Conservation (phyloP, 2,797 vertebrate species). For the Liparis tanakae region DNA sequence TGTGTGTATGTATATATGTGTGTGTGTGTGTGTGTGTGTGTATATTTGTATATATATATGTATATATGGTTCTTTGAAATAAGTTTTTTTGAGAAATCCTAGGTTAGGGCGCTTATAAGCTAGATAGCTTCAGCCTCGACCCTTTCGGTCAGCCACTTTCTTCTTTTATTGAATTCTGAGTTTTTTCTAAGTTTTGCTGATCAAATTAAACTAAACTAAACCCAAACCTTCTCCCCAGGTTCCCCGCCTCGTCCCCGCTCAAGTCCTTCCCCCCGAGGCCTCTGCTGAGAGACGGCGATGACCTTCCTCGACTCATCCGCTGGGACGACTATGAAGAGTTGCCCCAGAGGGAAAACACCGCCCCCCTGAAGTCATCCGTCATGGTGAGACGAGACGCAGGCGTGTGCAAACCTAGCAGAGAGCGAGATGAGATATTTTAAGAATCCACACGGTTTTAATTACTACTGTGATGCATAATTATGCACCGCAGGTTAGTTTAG, state of each 20-base stretch:
- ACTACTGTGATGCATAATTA: not conserved
- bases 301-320: slow-evolving; percentile 88
- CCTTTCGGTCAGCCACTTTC: too few species aligned
- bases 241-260: slow-evolving; percentile 90
- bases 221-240: slow-evolving; percentile 49
- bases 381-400: slow-evolving; percentile 59
- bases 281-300: slow-evolving; percentile 67
- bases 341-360: slow-evolving; percentile 76
- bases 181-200: too few species aligned
- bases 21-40: too few species aligned
- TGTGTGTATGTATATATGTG: too few species aligned
- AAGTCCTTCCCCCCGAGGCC: slow-evolving; percentile 89
- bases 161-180: too few species aligned
- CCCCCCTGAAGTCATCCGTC: slow-evolving; percentile 81
- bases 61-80: too few species aligned
- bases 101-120: too few species aligned
- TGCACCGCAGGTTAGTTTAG: not conserved
- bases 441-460: not conserved
- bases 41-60: too few species aligned
- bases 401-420: not conserved
- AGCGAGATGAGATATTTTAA: slow-evolving; percentile 1
- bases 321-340: slow-evolving; percentile 87
- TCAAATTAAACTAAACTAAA: too few species aligned
- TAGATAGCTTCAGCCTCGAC: too few species aligned
- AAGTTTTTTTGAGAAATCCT: too few species aligned